phyloP scores from a whole-genome alignment of 2,888 invertebrate genomes.

The Drosophila yooni region DNA sequence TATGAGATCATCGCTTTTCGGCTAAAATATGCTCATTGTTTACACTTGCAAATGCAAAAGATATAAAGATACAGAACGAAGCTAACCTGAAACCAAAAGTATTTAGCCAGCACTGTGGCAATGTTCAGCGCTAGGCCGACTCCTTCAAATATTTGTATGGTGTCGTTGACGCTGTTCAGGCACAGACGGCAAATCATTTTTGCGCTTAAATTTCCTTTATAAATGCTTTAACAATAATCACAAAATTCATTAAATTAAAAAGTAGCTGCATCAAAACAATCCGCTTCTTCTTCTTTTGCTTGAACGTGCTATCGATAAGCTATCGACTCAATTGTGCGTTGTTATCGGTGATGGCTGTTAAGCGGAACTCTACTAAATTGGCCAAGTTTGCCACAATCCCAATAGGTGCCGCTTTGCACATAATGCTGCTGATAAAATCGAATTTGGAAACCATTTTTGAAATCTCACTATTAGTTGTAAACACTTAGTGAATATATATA shows the following conservation, averaged over 20 bases:
- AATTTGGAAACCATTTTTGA: no score
- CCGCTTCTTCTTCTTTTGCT: slow-evolving; percentile 29
- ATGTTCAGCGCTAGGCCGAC: slow-evolving; percentile 75
- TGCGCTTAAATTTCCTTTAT: slow-evolving; percentile 38
- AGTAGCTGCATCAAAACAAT: slow-evolving; percentile 44
- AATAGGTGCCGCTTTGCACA: no score
- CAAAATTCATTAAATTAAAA: slow-evolving; percentile 12
- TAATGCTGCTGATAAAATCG: no score
- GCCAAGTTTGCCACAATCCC: no score
- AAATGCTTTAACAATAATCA: slow-evolving; percentile 27
- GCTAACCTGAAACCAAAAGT: slow-evolving; percentile 84
- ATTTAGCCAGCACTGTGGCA: slow-evolving; percentile 78
- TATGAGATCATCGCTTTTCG: slow-evolving; percentile 74
- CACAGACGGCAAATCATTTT: slow-evolving; percentile 84
- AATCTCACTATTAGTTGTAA: neutral
- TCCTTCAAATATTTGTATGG: slow-evolving; percentile 81
- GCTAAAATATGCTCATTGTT: slow-evolving; percentile 42
- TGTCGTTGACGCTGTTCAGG: slow-evolving; percentile 77
- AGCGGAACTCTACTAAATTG: neutral
- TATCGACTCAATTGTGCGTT: neutral
- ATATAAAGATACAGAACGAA: neutral
- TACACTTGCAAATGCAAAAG: neutral
- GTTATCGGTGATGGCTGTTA: slow-evolving; percentile 7
- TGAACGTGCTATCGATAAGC: slow-evolving; percentile 17
- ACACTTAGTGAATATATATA: no score